phyloP scores from a whole-genome alignment of 37 sponge, comb jelly and placozoan genomes.

The Bolinopsis microptera region DNA sequence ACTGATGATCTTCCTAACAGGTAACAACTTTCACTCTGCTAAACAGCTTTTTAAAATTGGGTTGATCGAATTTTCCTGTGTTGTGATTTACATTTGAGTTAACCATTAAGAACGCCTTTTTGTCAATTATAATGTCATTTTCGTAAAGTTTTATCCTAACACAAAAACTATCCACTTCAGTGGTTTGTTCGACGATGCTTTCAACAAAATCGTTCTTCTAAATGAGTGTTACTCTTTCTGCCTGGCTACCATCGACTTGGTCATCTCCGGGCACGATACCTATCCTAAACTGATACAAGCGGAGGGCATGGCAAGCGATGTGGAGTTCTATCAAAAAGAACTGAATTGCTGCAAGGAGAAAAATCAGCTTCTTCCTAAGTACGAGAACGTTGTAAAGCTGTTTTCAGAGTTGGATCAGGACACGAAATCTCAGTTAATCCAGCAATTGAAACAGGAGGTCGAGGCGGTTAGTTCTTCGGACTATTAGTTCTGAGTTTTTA shows the following conservation, averaged over 20 bases:
- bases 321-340: not conserved
- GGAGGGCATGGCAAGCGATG: not conserved
- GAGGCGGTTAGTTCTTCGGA: not conserved
- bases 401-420: not conserved
- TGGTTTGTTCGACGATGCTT: not conserved
- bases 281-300: not conserved
- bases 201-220: not conserved
- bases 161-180: not conserved
- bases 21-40: too few relatives aligned
- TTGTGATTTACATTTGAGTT: too few relatives aligned
- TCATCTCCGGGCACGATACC: not conserved
- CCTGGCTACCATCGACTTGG: not conserved
- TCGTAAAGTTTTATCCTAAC: too few relatives aligned
- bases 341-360: not conserved
- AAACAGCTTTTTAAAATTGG: too few relatives aligned
- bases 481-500: too few relatives aligned
- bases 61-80: too few relatives aligned
- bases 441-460: not conserved
- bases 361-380: not conserved
- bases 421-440: not conserved
- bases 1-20: not conserved
- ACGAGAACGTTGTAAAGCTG: not conserved
- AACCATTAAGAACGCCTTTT: too few relatives aligned
- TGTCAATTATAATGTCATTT: too few relatives aligned
- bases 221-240: not conserved